These are phyloP conservation scores for Anthonomus grandis DNA, from an alignment of 1,140 invertebrate genomes.

Conservation along the genomic window DNA sequence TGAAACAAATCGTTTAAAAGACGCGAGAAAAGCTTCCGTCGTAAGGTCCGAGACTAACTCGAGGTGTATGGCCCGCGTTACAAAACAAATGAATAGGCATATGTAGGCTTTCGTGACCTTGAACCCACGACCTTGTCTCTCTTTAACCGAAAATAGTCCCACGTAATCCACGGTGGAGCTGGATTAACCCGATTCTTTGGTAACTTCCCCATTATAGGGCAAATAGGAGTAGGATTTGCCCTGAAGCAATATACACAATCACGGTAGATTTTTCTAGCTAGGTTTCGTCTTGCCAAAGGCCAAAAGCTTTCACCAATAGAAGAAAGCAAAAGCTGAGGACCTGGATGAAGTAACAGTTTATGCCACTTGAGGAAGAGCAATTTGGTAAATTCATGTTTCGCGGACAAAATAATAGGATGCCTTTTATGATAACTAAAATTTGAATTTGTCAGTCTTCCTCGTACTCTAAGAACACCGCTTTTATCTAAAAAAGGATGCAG, in stretches of 20 bases:
- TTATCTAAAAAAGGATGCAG: no score
- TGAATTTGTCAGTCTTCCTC: slow-evolving; percentile 45
- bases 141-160: slow-evolving; percentile 39
- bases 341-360: not conserved
- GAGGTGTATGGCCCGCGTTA: slow-evolving; percentile 47
- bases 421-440: slow-evolving; percentile 20
- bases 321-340: not conserved
- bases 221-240: slow-evolving; percentile 2
- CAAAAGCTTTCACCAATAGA: slow-evolving; percentile 30
- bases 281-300: slow-evolving; percentile 23
- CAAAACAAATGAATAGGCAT: no score
- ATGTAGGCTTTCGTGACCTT: not conserved
- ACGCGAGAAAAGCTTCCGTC: slow-evolving; percentile 44
- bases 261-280: slow-evolving; percentile 12
- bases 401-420: slow-evolving; percentile 4
- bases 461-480: slow-evolving; percentile 47
- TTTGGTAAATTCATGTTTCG: slow-evolving; percentile 3
- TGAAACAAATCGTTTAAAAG: slow-evolving; percentile 45
- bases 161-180: slow-evolving; percentile 40
- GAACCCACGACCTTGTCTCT: slow-evolving; percentile 8
- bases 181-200: slow-evolving; percentile 37
- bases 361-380: not conserved
- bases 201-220: slow-evolving; percentile 42
- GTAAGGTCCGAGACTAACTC: slow-evolving; percentile 43
- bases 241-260: slow-evolving; percentile 27